Conservation (phyloP, 2,888 invertebrate genomes). For the Cheilosia vulpina region DNA sequence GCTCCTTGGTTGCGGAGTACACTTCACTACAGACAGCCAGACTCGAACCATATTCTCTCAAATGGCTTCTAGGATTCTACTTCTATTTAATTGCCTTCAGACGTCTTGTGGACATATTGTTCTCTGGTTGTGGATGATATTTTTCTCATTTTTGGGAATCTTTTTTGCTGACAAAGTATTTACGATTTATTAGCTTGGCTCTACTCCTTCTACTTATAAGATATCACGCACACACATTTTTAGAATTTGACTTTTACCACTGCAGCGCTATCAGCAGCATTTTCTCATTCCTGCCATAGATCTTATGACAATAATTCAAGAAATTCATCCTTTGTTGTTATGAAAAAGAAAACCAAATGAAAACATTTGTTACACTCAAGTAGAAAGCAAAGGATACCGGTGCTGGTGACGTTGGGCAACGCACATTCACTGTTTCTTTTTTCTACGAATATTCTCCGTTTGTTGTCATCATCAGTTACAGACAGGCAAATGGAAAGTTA, state of each 20-base stretch:
- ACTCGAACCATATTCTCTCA: neutral
- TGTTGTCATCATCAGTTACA: constrained; percentile 37
- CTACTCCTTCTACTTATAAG: constrained; percentile 5
- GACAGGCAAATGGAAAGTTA: constrained; percentile 3
- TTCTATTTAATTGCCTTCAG: constrained; percentile 35
- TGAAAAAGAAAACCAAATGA: constrained; percentile 21
- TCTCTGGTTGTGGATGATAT: neutral
- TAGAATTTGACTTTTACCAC: neutral
- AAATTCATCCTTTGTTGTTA: constrained; percentile 34
- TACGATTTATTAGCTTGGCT: constrained; percentile 24
- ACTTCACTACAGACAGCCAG: constrained; percentile 1
- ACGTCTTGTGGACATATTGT: neutral
- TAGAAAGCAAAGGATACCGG: neutral
- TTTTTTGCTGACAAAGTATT: constrained; percentile 41
- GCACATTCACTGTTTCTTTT: neutral
- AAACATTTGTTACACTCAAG: constrained; percentile 33
- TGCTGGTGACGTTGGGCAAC: constrained; percentile 3
- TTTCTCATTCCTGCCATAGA: neutral
- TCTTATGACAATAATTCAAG: constrained; percentile 14
- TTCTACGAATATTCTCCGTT: constrained; percentile 23
- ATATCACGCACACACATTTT: neutral
- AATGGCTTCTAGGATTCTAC: constrained; percentile 7
- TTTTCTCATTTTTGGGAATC: constrained; percentile 23
- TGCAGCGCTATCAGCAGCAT: constrained; percentile 8
- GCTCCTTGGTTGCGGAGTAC: constrained; percentile 9